phyloP scores from a whole-genome alignment of 2,113 vertebrate species.

The Manacus vitellinus region DNA sequence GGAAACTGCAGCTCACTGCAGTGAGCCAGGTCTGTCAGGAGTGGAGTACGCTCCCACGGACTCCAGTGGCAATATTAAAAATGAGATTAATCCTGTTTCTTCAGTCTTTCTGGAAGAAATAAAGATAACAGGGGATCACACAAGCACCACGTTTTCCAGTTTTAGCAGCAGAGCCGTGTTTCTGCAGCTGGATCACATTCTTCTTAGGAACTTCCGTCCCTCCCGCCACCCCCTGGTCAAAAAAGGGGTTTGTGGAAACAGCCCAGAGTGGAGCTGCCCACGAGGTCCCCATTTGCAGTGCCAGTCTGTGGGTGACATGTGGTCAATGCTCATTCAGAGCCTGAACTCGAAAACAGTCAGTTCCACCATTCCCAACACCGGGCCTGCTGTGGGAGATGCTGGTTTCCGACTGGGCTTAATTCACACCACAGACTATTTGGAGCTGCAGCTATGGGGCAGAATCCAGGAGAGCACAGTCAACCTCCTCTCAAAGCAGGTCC shows the following conservation, averaged over 20 bases:
- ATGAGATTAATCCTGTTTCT: neutral
- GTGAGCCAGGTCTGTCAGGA: neutral
- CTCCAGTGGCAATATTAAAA: neutral
- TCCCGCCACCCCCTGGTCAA: neutral
- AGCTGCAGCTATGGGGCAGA: neutral
- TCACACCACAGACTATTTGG: neutral
- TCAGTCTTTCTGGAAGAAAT: neutral
- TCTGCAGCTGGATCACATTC: neutral
- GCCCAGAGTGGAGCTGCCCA: neutral
- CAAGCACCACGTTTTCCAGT: neutral
- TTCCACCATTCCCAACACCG: neutral
- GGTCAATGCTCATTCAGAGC: neutral
- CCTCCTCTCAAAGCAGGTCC: neutral
- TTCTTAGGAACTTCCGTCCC: neutral
- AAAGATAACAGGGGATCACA: neutral
- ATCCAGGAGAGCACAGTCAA: neutral
- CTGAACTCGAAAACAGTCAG: neutral
- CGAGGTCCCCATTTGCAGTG: accelerated
- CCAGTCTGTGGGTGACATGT: accelerated
- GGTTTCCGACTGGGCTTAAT: neutral
- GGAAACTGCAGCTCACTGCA: neutral
- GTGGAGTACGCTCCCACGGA: neutral
- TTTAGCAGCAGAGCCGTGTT: accelerated
- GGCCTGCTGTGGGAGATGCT: neutral
- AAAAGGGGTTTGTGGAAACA: neutral